These are phyloP conservation scores for Agonopterix subpropinquella DNA, from an alignment of 2,888 invertebrate genomes.

Conservation along the genomic window DNA sequence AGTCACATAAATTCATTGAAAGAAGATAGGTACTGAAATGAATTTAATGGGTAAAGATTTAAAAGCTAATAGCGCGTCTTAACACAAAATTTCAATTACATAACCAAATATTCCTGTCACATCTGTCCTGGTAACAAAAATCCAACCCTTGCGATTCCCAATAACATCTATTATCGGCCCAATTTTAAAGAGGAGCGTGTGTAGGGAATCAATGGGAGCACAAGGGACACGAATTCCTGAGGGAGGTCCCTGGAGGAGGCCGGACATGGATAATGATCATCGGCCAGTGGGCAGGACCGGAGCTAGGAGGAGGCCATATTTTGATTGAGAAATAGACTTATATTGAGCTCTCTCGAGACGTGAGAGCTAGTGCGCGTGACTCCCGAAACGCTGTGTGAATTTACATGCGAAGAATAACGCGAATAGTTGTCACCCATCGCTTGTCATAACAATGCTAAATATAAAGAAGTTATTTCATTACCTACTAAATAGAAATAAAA, in stretches of 20 bases:
- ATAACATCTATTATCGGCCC: constrained; percentile 57
- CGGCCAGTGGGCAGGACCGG: constrained; percentile 35
- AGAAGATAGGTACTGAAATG: too few relatives aligned
- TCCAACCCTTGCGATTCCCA: constrained; percentile 34
- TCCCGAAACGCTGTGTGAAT: too few relatives aligned
- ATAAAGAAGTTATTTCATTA: too few relatives aligned
- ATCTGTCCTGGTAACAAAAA: constrained; percentile 29
- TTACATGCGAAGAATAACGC: too few relatives aligned
- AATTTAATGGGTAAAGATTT: too few relatives aligned
- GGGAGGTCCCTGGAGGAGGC: constrained; percentile 52
- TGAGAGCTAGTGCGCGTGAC: too few relatives aligned
- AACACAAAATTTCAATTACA: neutral
- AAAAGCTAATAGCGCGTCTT: neutral
- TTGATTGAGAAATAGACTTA: neutral
- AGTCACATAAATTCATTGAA: too few relatives aligned
- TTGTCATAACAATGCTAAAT: too few relatives aligned
- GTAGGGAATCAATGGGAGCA: constrained; percentile 57
- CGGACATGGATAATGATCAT: constrained; percentile 70
- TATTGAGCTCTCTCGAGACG: too few relatives aligned
- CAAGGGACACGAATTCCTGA: constrained; percentile 50
- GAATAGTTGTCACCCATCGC: too few relatives aligned
- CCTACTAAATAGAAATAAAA: too few relatives aligned
- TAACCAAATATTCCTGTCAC: constrained; percentile 13
- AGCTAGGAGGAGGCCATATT: neutral
- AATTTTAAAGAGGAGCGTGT: constrained; percentile 51